These are phyloP conservation scores for Gymnocypris eckloni DNA, from an alignment of 2,797 vertebrate genomes.

Conservation along the genomic window DNA sequence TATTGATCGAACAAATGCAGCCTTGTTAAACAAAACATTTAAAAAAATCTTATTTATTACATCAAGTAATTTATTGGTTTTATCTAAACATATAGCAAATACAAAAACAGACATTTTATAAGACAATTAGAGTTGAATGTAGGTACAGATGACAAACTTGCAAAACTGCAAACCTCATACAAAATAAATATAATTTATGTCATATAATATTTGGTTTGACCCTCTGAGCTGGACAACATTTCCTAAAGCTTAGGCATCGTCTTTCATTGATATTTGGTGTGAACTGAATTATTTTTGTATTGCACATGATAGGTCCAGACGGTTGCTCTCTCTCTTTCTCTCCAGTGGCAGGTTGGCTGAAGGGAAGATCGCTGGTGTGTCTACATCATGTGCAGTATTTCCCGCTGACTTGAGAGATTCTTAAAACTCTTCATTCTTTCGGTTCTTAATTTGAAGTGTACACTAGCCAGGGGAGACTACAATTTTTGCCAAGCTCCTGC, in stretches of 20 bases:
- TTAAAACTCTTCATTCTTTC: constrained; percentile 50
- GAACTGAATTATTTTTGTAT: not conserved
- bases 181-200: too few relatives aligned
- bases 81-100: too few relatives aligned
- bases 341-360: constrained; percentile 80
- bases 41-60: too few relatives aligned
- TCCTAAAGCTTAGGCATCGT: not conserved
- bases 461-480: constrained; percentile 53
- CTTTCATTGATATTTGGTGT: not conserved
- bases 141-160: too few relatives aligned
- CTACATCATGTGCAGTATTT: constrained; percentile 53
- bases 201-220: not conserved
- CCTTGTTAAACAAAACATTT: too few relatives aligned
- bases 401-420: constrained; percentile 65
- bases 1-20: too few relatives aligned
- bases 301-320: too few relatives aligned
- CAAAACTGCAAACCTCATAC: too few relatives aligned
- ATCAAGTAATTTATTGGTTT: too few relatives aligned
- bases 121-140: too few relatives aligned
- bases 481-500: constrained; percentile 52
- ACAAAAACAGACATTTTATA: too few relatives aligned
- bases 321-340: constrained; percentile 26
- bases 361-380: constrained; percentile 48
- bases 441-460: constrained; percentile 47
- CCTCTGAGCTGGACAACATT: not conserved